These are phyloP conservation scores for Thaleichthys pacificus DNA, from an alignment of 2,797 vertebrate genomes.

Conservation along the genomic window DNA sequence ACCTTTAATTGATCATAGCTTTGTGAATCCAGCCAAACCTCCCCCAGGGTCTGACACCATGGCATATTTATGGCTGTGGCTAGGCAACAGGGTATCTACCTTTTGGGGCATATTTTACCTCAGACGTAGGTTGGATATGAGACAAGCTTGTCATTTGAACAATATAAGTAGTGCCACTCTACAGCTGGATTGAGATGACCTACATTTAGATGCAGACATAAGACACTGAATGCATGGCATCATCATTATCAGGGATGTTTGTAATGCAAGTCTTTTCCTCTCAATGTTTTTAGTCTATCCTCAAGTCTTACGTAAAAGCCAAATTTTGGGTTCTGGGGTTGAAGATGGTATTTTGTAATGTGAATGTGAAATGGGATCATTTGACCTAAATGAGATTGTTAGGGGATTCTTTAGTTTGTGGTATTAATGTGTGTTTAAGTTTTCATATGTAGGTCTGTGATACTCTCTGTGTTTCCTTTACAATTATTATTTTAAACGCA, in stretches of 20 bases:
- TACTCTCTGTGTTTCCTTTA: constrained; percentile 32
- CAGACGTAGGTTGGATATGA: not conserved
- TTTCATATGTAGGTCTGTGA: constrained; percentile 34
- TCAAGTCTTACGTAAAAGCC: constrained; percentile 68
- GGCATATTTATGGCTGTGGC: constrained; percentile 18
- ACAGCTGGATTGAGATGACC: constrained; percentile 1
- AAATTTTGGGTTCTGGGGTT: constrained; percentile 78
- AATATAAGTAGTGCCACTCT: not conserved
- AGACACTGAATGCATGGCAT: constrained; percentile 1
- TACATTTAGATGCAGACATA: not conserved
- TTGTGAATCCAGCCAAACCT: constrained; percentile 53
- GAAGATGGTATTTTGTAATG: constrained; percentile 74
- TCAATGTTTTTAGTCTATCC: constrained; percentile 43
- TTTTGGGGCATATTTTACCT: not conserved
- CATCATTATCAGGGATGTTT: constrained; percentile 61
- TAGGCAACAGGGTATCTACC: constrained; percentile 24
- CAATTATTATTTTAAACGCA: constrained; percentile 48
- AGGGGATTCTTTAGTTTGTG: constrained; percentile 63
- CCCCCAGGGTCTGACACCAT: constrained; percentile 33
- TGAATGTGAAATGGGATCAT: constrained; percentile 81
- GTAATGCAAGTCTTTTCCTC: constrained; percentile 42
- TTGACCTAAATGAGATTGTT: constrained; percentile 50
- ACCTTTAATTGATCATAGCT: constrained; percentile 41
- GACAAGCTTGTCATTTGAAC: not conserved
- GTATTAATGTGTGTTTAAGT: constrained; percentile 57